Conservation (phyloP, 2,888 invertebrate genomes). For the Argyra leucocephala region DNA sequence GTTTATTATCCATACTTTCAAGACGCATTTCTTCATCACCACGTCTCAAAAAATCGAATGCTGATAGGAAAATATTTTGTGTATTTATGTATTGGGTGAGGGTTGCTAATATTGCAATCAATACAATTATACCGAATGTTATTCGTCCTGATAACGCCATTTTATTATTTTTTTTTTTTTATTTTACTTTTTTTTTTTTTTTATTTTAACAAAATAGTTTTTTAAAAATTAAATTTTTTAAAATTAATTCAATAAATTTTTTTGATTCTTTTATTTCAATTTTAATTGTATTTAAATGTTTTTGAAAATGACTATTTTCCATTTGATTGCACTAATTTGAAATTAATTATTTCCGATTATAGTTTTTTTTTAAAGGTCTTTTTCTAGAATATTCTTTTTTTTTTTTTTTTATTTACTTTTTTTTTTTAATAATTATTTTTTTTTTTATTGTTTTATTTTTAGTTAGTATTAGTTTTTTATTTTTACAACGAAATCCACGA, state of each 20-base stretch:
- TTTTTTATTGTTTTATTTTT: neutral
- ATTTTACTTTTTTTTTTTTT: constrained; percentile 2
- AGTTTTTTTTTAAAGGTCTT: too few relatives aligned
- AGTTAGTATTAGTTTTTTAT: neutral
- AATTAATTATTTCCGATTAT: neutral
- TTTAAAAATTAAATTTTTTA: neutral
- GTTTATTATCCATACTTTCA: constrained; percentile 36
- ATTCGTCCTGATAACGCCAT: constrained; percentile 14
- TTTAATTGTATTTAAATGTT: neutral
- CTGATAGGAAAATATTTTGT: constrained; percentile 33
- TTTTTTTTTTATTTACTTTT: too few relatives aligned
- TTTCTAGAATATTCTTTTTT: too few relatives aligned
- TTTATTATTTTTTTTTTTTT: neutral
- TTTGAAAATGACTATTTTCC: neutral
- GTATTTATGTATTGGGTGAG: constrained; percentile 15
- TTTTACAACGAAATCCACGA: neutral
- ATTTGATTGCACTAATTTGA: neutral
- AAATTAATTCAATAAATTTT: neutral
- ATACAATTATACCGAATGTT: constrained; percentile 16
- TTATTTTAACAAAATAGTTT: neutral
- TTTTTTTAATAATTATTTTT: too few relatives aligned
- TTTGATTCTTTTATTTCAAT: neutral
- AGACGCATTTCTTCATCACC: constrained; percentile 36
- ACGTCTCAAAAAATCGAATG: constrained; percentile 36
- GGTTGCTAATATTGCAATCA: constrained; percentile 18